phyloP scores from a whole-genome alignment of 2,888 invertebrate genomes.

The Meiosimyza decipiens region DNA sequence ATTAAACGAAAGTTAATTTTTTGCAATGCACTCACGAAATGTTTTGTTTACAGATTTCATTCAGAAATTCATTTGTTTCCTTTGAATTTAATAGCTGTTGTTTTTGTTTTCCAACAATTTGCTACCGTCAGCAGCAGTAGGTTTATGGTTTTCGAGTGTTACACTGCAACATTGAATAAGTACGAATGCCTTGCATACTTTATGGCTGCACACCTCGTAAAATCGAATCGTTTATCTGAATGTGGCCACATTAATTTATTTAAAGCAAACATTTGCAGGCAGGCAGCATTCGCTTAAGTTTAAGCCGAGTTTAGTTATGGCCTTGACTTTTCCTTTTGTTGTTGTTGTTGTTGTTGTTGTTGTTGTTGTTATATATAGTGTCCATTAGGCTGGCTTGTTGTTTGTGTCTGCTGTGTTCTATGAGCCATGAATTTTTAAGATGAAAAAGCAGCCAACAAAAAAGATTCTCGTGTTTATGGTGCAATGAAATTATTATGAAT shows the following conservation, averaged over 20 bases:
- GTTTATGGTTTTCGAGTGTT: too few species aligned
- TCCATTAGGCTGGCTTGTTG: background rate
- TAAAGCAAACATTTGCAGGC: conserved; percentile 13
- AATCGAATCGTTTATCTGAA: conserved; percentile 28
- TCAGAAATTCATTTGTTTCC: too few species aligned
- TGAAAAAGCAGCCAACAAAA: too few species aligned
- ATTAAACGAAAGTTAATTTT: too few species aligned
- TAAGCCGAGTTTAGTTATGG: background rate
- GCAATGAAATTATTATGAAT: conserved; percentile 16
- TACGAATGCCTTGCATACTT: conserved; percentile 1
- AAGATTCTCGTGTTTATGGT: too few species aligned
- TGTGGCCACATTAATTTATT: conserved; percentile 27
- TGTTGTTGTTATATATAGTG: background rate
- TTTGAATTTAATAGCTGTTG: too few species aligned
- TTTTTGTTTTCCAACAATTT: too few species aligned
- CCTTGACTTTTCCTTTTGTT: background rate
- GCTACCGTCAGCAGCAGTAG: too few species aligned
- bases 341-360: background rate
- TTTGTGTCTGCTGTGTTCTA: conserved; percentile 4
- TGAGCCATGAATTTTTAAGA: background rate
- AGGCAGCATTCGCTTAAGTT: background rate
- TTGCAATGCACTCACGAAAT: too few species aligned
- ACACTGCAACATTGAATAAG: too few species aligned
- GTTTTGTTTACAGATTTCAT: too few species aligned
- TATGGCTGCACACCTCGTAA: conserved; percentile 24